phyloP scores from a whole-genome alignment of 2,797 vertebrate species.

The Margarornis squamiger region DNA sequence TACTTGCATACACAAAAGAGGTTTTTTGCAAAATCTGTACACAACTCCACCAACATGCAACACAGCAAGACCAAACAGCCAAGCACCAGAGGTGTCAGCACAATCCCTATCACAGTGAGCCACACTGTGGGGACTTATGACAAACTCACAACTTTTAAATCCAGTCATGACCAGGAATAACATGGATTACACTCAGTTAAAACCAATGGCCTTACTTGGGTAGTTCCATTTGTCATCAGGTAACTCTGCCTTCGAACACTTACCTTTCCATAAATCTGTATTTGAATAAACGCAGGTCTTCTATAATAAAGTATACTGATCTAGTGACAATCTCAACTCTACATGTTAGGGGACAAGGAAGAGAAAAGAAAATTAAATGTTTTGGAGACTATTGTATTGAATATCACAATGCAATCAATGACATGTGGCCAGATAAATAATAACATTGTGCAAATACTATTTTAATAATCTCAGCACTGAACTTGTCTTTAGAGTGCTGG shows the following conservation, averaged over 20 bases:
- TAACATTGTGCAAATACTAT: background rate
- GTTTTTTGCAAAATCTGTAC: background rate
- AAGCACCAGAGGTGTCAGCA: background rate
- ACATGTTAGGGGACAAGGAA: background rate
- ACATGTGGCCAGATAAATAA: background rate
- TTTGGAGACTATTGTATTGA: background rate
- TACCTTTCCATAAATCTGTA: background rate
- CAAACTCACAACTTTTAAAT: background rate
- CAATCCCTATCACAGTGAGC: accelerated
- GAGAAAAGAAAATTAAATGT: background rate
- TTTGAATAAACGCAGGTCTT: background rate
- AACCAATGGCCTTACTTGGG: accelerated
- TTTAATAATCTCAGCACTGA: background rate
- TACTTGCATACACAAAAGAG: accelerated
- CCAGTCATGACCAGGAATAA: background rate
- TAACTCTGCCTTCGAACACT: background rate
- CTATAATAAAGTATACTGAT: background rate
- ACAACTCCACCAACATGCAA: background rate
- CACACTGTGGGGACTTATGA: too few species aligned
- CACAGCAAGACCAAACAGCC: background rate
- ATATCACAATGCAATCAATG: background rate
- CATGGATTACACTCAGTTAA: background rate
- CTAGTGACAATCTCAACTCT: background rate
- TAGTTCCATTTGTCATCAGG: background rate
- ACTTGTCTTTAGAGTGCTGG: background rate